phyloP scores from a whole-genome alignment of 2,888 invertebrate species.

The Synergus laeviventris region DNA sequence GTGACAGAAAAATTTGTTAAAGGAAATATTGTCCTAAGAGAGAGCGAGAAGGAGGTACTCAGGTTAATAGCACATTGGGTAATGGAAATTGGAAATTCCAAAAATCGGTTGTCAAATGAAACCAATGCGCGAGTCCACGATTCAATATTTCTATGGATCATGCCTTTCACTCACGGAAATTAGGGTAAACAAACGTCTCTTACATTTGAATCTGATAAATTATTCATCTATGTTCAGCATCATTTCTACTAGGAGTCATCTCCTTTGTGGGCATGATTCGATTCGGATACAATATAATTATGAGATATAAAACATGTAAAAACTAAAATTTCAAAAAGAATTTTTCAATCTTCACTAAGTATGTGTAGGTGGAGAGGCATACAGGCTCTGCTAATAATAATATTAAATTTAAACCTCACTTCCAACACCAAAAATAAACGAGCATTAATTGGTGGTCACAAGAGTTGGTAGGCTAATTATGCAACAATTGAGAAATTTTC shows the following conservation, averaged over 20 bases:
- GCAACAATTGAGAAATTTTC: no score
- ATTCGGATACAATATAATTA: not conserved
- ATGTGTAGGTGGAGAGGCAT: not conserved
- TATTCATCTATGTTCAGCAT: conserved; percentile 26
- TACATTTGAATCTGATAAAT: conserved; percentile 24
- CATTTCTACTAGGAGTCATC: not conserved
- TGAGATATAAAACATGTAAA: not conserved
- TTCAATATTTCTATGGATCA: not conserved
- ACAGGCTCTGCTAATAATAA: not conserved
- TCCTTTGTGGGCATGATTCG: not conserved
- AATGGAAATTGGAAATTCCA: conserved; percentile 1
- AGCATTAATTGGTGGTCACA: not conserved
- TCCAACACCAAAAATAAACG: conserved; percentile 4
- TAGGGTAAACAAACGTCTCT: conserved; percentile 20
- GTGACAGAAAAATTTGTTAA: not conserved
- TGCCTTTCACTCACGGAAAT: conserved; percentile 27
- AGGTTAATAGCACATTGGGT: conserved; percentile 28
- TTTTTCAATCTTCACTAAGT: not conserved
- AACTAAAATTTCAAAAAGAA: not conserved
- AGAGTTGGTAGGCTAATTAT: no score
- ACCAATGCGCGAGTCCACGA: not conserved
- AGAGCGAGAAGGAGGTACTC: not conserved
- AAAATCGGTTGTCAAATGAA: not conserved
- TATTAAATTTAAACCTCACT: not conserved
- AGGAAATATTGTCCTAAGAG: not conserved